These are phyloP conservation scores for Ceratosolen solmsi DNA, from an alignment of 1,140 invertebrate species.

Conservation along the genomic window DNA sequence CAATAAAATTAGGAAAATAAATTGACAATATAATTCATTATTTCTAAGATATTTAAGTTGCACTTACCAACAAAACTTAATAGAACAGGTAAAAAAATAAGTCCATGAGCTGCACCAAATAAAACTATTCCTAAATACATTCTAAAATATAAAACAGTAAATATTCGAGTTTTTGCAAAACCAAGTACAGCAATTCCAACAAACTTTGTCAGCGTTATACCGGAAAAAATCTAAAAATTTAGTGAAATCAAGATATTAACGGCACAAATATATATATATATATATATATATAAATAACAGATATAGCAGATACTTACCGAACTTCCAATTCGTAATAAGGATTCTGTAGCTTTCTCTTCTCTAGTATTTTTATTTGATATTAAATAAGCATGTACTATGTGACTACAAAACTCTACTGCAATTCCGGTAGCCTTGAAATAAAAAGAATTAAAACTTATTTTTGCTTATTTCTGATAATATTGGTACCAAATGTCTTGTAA, in stretches of 20 bases:
- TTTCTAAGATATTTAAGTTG: too few species aligned
- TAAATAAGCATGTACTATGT: slow-evolving; percentile 94
- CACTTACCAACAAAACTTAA: slow-evolving; percentile 89
- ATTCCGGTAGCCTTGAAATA: slow-evolving; percentile 90
- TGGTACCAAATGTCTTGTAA: too few species aligned
- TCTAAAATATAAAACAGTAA: slow-evolving; percentile 97
- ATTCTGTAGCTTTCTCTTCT: slow-evolving; percentile 84
- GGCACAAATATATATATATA: neutral
- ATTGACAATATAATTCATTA: neutral
- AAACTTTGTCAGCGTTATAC: slow-evolving; percentile 97
- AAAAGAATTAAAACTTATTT: too few species aligned
- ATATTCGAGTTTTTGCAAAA: slow-evolving; percentile 97
- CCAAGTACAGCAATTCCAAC: slow-evolving; percentile 95
- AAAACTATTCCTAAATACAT: slow-evolving; percentile 98
- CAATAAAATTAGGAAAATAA: neutral
- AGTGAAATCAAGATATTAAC: neutral
- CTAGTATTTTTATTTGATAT: slow-evolving; percentile 82
- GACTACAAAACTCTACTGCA: slow-evolving; percentile 99
- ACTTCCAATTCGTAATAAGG: slow-evolving; percentile 93
- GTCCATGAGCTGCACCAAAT: slow-evolving; percentile 94
- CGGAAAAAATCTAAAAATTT: slow-evolving; percentile 83
- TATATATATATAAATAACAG: neutral
- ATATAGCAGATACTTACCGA: slow-evolving; percentile 74
- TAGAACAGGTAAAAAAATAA: slow-evolving; percentile 96
- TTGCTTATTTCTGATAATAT: too few species aligned